Base-by-base conservation (phyloP, 2,888 invertebrate species). In the Parapristionchus giblindavisi region DNA sequence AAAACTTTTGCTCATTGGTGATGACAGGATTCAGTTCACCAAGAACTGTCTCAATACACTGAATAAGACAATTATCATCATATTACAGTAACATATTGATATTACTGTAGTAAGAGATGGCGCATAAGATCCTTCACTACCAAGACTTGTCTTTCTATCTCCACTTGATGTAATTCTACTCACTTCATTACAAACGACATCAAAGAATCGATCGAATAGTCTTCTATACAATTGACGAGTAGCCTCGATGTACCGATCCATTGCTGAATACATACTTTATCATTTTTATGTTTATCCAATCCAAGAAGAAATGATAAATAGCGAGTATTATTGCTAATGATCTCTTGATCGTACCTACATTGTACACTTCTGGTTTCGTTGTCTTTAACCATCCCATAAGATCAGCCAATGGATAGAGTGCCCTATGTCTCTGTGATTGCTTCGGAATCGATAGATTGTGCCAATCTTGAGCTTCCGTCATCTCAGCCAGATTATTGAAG, bases 1-100 rank as follows among this genome's bases (percentile, higher is more conserved):
- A 96, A 89, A 98, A 98, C 82, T 94, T 93, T 90, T 97, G 96
- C 89, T 98, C 98, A 34, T 94, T 93, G 80, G 96, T 91, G 88
- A 96, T 96, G 75, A 95, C 92, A 3, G 94, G 93, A 88, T 96
- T 95, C 79, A 97, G 91, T 87, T 95, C 93, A 24, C 93, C 93
- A 76, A 99, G 91, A 72, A 96, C 93, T 89, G 93, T 92, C 88
- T 95, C 94, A 76, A 95, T 90, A 70, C 94, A 91, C 77, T 92
- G 78, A 48, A 77, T 52, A 51, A 24, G n/a, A 17, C 3, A 34
- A 3, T 34, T 17, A 51, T 14, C n/a, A 43, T 66, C 17, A 11
- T n/a, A n/a, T n/a, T n/a, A n/a, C n/a, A n/a, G n/a, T n/a, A 61
- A 14, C 21, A 61, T 8, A 36, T 5, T 5, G 4, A n/a, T 32